These are phyloP conservation scores for Melipona beecheii DNA, from an alignment of 2,888 invertebrate genomes.

Conservation along the genomic window DNA sequence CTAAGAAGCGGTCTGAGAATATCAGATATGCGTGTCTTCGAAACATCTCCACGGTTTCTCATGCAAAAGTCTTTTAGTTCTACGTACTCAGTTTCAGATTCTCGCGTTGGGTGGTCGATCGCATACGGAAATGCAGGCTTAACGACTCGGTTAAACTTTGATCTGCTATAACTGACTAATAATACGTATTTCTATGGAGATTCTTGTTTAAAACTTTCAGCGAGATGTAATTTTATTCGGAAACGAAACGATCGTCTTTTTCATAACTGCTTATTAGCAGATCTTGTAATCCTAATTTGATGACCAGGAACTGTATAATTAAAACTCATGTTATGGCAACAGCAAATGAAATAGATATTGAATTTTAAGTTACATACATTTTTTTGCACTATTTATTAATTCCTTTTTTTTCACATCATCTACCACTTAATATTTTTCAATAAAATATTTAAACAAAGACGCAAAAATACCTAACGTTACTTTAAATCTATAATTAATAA, in stretches of 20 bases:
- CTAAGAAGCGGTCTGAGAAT: not conserved
- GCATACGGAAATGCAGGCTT: not conserved
- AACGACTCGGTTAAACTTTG: constrained; percentile 25
- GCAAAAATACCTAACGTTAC: too few relatives aligned
- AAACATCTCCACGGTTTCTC: not conserved
- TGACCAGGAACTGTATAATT: too few relatives aligned
- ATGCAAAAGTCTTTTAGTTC: constrained; percentile 12
- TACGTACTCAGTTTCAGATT: not conserved
- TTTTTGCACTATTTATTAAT: too few relatives aligned
- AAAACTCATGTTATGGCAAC: too few relatives aligned
- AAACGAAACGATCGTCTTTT: too few relatives aligned
- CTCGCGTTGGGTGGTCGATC: constrained; percentile 47
- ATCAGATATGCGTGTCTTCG: not conserved
- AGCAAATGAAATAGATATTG: too few relatives aligned
- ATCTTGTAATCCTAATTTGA: not conserved
- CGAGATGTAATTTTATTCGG: not conserved
- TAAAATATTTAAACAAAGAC: too few relatives aligned
- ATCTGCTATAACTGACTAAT: not conserved
- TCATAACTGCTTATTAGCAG: too few relatives aligned
- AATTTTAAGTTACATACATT: too few relatives aligned
- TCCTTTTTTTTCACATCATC: too few relatives aligned
- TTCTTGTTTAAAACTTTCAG: not conserved
- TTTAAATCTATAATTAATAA: too few relatives aligned
- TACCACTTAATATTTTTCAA: too few relatives aligned
- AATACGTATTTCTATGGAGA: not conserved